These are phyloP conservation scores for Rhingia campestris DNA, from an alignment of 2,888 invertebrate genomes.

Conservation along the genomic window DNA sequence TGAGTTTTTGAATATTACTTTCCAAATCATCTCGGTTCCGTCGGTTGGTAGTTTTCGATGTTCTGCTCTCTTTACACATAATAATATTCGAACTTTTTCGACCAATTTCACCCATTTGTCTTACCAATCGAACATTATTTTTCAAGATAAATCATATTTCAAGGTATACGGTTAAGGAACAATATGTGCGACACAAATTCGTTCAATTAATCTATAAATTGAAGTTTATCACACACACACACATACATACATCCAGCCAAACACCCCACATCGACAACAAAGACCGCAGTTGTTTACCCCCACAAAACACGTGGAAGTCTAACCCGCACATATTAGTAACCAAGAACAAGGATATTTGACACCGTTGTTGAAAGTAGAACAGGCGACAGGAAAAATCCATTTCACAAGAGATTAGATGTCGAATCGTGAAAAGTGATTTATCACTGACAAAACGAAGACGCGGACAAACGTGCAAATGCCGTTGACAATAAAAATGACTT, in stretches of 20 bases:
- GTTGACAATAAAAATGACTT: constrained; percentile 64
- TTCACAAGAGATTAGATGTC: constrained; percentile 70
- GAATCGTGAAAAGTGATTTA: constrained; percentile 69
- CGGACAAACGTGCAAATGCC: constrained; percentile 59
- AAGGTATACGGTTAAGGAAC: not conserved
- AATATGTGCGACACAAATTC: constrained; percentile 55
- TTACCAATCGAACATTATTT: no score
- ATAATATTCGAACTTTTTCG: no score
- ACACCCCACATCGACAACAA: not conserved
- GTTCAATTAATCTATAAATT: constrained; percentile 65
- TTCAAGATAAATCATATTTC: constrained; percentile 35
- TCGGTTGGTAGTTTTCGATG: no score
- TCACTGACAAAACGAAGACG: constrained; percentile 63
- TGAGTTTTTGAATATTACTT: no score
- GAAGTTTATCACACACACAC: constrained; percentile 51
- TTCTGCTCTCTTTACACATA: no score
- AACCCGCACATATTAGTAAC: constrained; percentile 5
- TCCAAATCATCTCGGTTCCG: no score
- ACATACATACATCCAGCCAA: not conserved
- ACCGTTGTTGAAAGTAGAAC: constrained; percentile 59
- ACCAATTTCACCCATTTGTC: no score
- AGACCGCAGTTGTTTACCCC: constrained; percentile 1
- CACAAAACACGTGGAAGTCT: no score
- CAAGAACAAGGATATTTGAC: constrained; percentile 49
- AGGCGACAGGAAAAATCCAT: constrained; percentile 60